Evolutionary conservation across 2,797 vertebrate genomes (phyloP).

Genomic region (Sitta carolinensis): DNA sequence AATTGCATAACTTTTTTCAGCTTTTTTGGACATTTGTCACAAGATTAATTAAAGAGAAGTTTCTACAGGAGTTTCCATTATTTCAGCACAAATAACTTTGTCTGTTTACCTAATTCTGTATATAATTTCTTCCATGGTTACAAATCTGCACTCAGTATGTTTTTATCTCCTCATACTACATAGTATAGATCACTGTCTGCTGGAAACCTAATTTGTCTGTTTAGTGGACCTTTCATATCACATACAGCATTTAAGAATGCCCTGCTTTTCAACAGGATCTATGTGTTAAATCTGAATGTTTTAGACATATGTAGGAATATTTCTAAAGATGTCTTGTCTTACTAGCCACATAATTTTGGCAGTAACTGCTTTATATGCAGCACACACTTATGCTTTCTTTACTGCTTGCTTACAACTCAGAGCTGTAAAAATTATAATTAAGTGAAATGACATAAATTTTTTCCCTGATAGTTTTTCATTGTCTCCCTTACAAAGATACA

Average conservation of each 20-base stretch:
- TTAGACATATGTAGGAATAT: neutral
- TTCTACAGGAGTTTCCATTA: neutral
- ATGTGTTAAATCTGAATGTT: neutral
- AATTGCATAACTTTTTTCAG: constrained; percentile 8
- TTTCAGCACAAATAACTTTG: neutral
- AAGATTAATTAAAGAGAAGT: neutral
- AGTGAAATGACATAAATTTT: neutral
- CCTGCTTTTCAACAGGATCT: neutral
- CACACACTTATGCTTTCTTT: neutral
- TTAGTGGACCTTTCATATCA: neutral
- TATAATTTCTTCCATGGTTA: neutral
- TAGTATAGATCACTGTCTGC: neutral
- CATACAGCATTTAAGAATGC: neutral
- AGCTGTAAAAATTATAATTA: neutral
- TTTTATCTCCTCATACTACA: neutral
- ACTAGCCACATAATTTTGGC: neutral
- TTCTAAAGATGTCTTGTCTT: neutral
- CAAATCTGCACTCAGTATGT: neutral
- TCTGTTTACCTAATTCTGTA: neutral
- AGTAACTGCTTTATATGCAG: neutral
- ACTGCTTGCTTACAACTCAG: neutral
- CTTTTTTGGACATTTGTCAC: neutral
- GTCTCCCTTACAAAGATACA: neutral
- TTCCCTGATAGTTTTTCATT: neutral
- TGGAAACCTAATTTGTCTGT: neutral